phyloP scores from a whole-genome alignment of 2,113 vertebrate genomes.

The Tupaia tana region DNA sequence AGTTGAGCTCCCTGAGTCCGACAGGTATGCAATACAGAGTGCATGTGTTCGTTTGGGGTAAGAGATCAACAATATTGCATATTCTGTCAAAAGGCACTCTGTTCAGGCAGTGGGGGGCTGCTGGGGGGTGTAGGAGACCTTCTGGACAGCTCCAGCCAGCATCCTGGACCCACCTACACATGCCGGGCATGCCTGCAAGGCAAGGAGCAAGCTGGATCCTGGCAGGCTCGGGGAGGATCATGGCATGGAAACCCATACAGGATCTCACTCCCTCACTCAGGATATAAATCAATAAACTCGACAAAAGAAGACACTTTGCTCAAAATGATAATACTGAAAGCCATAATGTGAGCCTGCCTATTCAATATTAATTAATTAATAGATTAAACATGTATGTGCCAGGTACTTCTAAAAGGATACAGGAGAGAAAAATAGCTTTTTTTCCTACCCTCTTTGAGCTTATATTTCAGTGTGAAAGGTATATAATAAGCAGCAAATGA shows the following conservation, averaged over 20 bases:
- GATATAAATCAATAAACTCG: too few relatives aligned
- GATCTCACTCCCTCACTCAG: too few relatives aligned
- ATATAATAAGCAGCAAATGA: not conserved
- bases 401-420: not conserved
- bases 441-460: not conserved
- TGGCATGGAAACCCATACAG: too few relatives aligned
- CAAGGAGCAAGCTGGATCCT: too few relatives aligned
- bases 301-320: not conserved
- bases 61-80: rapidly evolving
- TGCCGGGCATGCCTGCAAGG: too few relatives aligned
- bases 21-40: not conserved
- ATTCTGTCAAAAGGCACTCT: not conserved
- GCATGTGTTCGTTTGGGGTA: rapidly evolving
- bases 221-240: too few relatives aligned
- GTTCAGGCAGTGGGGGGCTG: not conserved
- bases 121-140: too few relatives aligned
- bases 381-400: not conserved
- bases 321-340: not conserved
- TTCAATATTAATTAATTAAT: not conserved
- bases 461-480: not conserved
- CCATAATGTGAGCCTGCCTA: not conserved
- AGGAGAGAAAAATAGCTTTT: not conserved
- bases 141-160: too few relatives aligned
- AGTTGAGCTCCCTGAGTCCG: not conserved
- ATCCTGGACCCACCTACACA: too few relatives aligned